Evolutionary conservation across 2,888 invertebrate genomes (phyloP).

Genomic region (Papilio demoleus): DNA sequence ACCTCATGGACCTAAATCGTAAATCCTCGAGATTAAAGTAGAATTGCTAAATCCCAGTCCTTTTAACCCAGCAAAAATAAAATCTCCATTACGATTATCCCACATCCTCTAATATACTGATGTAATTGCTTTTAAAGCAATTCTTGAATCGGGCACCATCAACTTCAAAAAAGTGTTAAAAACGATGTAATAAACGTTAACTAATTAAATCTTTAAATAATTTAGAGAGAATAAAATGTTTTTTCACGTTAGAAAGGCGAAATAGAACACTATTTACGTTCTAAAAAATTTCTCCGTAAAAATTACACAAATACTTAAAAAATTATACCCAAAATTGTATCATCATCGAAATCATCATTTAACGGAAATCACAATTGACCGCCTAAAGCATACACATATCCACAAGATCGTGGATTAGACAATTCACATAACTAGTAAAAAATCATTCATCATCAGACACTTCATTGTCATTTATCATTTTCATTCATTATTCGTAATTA

Average conservation of each 20-base stretch:
- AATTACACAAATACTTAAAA: background rate
- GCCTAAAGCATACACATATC: background rate
- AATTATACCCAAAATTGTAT: background rate
- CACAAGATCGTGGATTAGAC: background rate
- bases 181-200: background rate
- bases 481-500: slow-evolving; percentile 47
- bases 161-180: slow-evolving; percentile 1
- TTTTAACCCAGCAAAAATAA: background rate
- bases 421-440: background rate
- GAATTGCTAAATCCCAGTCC: background rate
- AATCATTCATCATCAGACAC: too few relatives aligned
- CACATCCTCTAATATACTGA: background rate
- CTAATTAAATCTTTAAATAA: background rate
- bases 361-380: slow-evolving; percentile 15
- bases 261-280: background rate
- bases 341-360: background rate
- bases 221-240: background rate
- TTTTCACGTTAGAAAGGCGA: slow-evolving; percentile 10
- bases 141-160: background rate
- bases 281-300: slow-evolving; percentile 8
- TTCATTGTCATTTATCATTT: slow-evolving; percentile 11
- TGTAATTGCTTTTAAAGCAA: background rate
- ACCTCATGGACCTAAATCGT: too few relatives aligned
- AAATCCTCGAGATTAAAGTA: background rate
- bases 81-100: background rate